Base-by-base conservation (phyloP, 2,113 vertebrate genomes). In the Lycaon pictus region DNA sequence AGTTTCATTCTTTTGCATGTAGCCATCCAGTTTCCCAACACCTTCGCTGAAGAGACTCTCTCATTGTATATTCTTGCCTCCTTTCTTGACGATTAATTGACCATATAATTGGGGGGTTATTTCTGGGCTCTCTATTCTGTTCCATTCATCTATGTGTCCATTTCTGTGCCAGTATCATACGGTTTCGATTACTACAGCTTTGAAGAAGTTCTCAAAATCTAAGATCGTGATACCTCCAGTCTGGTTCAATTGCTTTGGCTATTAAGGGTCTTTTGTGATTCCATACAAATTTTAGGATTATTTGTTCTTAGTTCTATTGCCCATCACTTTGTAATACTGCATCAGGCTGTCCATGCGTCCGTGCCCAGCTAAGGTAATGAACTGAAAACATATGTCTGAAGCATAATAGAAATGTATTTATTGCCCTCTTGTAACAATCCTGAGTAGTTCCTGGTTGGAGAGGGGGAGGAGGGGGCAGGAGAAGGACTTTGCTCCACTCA, bases 401-500 rank as follows among this genome's bases (percentile, higher is more conserved):
- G 67, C 60, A 27, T 4, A 60, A 27, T 2, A 56, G 65, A 55
- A 94, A 87, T 83, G 22, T 79, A 19, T 51, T 60, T 83, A 35
- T 60, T 79, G n/a, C 35, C 56, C 6, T 85, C 32, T 37, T 69
- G 0, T 17, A 65, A 37, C 27, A 62, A 53, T 71, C 83, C 48
- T 17, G 16, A 72, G 12, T 11, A n/a, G 53, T 20, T 90, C 37
- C 7, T 37, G 74, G 9, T 32, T 76, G 71, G 35, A 5, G 10
- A 5, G 13, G n/a, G n/a, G 7, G 2, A 23, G 15, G 32, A 6
- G 43, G 43, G 15, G 5, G 23, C 10, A 4, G 16, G 12, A 22
- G 3, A 58, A 5, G 23, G 51, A 8, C 25, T 65, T 62, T 76
- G 58, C 22, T 89, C 81, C 53, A 81, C 11, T 32, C 53, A 19